Evolutionary conservation across 2,113 vertebrate species (phyloP).

Genomic region (Mola mola): DNA sequence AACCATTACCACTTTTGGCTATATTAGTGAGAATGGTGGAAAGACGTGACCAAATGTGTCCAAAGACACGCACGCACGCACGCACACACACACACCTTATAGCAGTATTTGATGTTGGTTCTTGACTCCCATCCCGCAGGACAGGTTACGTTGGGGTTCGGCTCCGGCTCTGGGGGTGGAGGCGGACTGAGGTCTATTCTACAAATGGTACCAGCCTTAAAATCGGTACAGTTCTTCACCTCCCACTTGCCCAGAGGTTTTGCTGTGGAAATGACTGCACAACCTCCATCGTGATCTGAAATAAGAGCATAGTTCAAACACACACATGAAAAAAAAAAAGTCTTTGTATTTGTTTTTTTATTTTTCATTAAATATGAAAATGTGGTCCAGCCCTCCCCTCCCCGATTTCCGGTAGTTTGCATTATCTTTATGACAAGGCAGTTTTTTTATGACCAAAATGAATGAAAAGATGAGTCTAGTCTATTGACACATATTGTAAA

Average conservation of each 20-base stretch:
- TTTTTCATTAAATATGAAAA: too few species aligned
- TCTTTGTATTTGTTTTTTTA: too few species aligned
- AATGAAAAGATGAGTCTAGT: too few species aligned
- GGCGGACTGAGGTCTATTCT: conserved; percentile 80
- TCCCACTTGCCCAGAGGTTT: conserved; percentile 89
- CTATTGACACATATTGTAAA: too few species aligned
- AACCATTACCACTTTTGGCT: too few species aligned
- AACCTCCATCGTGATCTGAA: conserved; percentile 80
- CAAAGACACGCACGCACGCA: conserved; percentile 1
- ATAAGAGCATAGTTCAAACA: too few species aligned
- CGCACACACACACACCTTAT: conserved; percentile 84
- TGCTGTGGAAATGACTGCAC: conserved; percentile 85
- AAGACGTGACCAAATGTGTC: background rate
- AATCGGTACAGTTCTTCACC: conserved; percentile 86
- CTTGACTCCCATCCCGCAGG: conserved; percentile 86
- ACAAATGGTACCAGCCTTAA: conserved; percentile 91
- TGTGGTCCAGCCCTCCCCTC: too few species aligned
- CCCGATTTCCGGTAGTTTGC: too few species aligned
- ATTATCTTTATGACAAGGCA: too few species aligned
- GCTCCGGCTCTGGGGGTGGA: conserved; percentile 73
- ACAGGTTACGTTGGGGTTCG: conserved; percentile 82
- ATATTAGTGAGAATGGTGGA: background rate
- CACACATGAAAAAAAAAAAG: background rate
- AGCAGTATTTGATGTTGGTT: conserved; percentile 83
- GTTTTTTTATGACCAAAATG: too few species aligned